Evolutionary conservation across 2,888 invertebrate species (phyloP).

Genomic region (Andricus quercusramuli): DNA sequence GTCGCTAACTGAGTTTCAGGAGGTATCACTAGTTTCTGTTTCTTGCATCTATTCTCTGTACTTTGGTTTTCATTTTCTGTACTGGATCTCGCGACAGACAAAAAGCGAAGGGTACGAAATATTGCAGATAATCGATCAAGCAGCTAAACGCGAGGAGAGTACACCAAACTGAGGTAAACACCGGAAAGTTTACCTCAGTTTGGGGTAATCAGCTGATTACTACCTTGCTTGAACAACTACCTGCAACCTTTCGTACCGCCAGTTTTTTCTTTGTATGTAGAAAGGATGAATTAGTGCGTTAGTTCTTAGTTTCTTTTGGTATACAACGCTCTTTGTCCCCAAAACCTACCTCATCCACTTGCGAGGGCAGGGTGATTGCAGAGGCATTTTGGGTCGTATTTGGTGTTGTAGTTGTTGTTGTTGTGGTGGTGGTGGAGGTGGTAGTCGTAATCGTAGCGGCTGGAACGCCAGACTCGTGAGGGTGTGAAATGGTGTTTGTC

Average conservation of each 20-base stretch:
- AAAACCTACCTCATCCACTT: slow-evolving; percentile 78
- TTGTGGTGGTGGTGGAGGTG: slow-evolving; percentile 66
- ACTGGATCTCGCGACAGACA: neutral
- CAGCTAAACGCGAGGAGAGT: too few species aligned
- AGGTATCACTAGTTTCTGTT: neutral
- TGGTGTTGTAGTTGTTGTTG: slow-evolving; percentile 72
- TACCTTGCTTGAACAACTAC: too few species aligned
- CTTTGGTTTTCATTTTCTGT: neutral
- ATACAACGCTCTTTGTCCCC: slow-evolving; percentile 57
- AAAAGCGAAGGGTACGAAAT: too few species aligned
- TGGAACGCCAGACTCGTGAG: slow-evolving; percentile 71
- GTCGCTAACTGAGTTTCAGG: neutral
- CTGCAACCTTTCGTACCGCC: too few species aligned
- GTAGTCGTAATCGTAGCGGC: slow-evolving; percentile 63
- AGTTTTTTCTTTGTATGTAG: neutral
- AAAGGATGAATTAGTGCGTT: slow-evolving; percentile 24
- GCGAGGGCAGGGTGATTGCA: slow-evolving; percentile 74
- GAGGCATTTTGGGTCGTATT: slow-evolving; percentile 76
- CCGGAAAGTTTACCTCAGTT: too few species aligned
- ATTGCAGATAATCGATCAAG: too few species aligned
- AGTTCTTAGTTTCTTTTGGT: slow-evolving; percentile 13
- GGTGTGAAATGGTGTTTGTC: slow-evolving; percentile 75
- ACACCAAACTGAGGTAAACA: too few species aligned
- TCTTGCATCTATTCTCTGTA: neutral
- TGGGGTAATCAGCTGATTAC: too few species aligned